Conservation (phyloP, 2,888 invertebrate species). For the Pyrocoelia pectoralis region DNA sequence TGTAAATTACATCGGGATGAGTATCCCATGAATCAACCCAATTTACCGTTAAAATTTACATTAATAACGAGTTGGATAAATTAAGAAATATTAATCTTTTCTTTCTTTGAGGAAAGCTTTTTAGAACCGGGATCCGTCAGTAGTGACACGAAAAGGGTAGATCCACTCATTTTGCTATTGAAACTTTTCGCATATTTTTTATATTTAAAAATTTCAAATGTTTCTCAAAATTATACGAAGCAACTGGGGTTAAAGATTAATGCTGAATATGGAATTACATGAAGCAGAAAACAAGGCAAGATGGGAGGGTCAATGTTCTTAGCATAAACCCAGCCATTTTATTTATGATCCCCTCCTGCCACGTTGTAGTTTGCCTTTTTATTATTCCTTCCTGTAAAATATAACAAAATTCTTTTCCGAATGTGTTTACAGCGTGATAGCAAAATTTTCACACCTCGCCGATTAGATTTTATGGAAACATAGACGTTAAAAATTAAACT, state of each 20-base stretch:
- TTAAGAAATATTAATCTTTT: not conserved
- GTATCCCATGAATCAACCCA: not conserved
- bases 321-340: slow-evolving; percentile 30
- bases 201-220: slow-evolving; percentile 23
- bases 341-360: slow-evolving; percentile 28
- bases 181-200: not conserved
- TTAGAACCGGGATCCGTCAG: no score
- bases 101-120: not conserved
- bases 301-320: slow-evolving; percentile 30
- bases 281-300: slow-evolving; percentile 31
- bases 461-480: no score
- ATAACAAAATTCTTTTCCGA: not conserved
- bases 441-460: not conserved
- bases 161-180: not conserved
- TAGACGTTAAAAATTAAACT: no score
- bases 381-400: slow-evolving; percentile 3
- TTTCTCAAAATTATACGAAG: slow-evolving; percentile 22
- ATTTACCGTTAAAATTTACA: not conserved
- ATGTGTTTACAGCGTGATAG: not conserved
- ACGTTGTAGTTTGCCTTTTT: slow-evolving; percentile 24
- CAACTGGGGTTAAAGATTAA: slow-evolving; percentile 28
- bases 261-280: slow-evolving; percentile 29
- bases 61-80: not conserved
- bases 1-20: slow-evolving; percentile 7
- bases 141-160: slow-evolving; percentile 1